Evolutionary conservation across 2,888 invertebrate species (phyloP).

Genomic region (Luperina nickerlii): DNA sequence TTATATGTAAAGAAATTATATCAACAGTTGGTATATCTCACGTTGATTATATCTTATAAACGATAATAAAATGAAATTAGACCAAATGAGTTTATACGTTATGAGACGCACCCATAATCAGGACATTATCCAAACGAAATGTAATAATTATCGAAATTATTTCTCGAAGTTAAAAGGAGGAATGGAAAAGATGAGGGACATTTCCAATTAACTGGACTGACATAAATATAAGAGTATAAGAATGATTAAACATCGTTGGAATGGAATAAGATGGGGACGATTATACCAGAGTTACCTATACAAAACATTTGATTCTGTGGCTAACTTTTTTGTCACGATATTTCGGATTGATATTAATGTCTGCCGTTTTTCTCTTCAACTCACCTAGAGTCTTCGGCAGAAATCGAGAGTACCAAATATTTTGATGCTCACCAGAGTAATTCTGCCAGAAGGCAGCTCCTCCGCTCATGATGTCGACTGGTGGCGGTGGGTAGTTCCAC

Average conservation of each 20-base stretch:
- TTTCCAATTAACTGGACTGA: conserved; percentile 29
- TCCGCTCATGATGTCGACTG: conserved; percentile 94
- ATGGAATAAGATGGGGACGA: conserved; percentile 1
- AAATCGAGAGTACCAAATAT: conserved; percentile 51
- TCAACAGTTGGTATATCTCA: too few species aligned
- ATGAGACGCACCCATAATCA: too few species aligned
- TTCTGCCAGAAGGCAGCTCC: conserved; percentile 97
- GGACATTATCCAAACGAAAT: too few species aligned
- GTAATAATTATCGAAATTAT: too few species aligned
- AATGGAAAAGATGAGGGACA: neutral
- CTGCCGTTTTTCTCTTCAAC: conserved; percentile 42
- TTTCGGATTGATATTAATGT: conserved; percentile 22
- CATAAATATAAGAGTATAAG: neutral
- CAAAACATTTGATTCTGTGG: neutral
- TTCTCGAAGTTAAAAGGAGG: conserved; percentile 9
- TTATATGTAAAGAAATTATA: too few species aligned
- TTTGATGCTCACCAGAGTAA: conserved; percentile 93
- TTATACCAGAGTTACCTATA: neutral
- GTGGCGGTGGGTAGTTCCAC: conserved; percentile 89
- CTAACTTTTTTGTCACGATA: neutral
- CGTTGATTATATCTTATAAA: too few species aligned
- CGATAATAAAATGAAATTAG: too few species aligned
- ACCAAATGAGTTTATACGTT: too few species aligned
- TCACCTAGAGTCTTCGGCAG: conserved; percentile 54
- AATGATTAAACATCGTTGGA: conserved; percentile 19